Evolutionary conservation across 2,113 vertebrate species (phyloP).

Genomic region (Heterochromis multidens): DNA sequence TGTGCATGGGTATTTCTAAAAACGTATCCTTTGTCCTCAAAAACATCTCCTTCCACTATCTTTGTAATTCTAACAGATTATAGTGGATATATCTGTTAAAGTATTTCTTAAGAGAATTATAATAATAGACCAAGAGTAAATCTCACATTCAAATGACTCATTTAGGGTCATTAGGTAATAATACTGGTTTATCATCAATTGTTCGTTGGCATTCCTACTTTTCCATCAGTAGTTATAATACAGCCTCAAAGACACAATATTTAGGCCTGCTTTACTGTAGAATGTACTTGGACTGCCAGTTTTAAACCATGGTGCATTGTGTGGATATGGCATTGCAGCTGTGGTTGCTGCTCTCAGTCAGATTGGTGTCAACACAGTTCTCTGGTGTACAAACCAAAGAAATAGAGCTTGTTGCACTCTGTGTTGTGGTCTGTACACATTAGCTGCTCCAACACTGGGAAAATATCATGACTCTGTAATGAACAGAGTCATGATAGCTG

Average conservation of each 20-base stretch:
- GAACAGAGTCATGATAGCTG: background rate
- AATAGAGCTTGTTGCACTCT: background rate
- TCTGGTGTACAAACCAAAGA: background rate
- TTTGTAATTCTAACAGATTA: background rate
- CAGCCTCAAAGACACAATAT: background rate
- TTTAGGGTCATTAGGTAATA: background rate
- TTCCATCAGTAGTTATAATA: background rate
- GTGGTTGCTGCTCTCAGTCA: background rate
- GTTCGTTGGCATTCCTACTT: background rate
- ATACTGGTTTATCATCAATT: background rate
- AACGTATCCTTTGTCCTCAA: too few relatives aligned
- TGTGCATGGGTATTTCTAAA: too few relatives aligned
- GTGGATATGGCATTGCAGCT: background rate
- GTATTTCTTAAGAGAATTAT: background rate
- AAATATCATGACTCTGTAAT: too few relatives aligned
- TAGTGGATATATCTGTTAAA: background rate
- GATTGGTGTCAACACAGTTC: background rate
- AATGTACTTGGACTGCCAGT: background rate
- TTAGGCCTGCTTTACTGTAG: background rate
- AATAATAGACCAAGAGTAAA: background rate
- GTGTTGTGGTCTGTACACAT: background rate
- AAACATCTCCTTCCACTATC: too few relatives aligned
- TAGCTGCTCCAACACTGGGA: background rate
- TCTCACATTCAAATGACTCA: background rate
- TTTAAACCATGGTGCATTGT: background rate